Evolutionary conservation across 2,888 invertebrate species (phyloP), one percentile per base, ranked within the genome.

Genomic region (Dolomedes plantarius): DNA sequence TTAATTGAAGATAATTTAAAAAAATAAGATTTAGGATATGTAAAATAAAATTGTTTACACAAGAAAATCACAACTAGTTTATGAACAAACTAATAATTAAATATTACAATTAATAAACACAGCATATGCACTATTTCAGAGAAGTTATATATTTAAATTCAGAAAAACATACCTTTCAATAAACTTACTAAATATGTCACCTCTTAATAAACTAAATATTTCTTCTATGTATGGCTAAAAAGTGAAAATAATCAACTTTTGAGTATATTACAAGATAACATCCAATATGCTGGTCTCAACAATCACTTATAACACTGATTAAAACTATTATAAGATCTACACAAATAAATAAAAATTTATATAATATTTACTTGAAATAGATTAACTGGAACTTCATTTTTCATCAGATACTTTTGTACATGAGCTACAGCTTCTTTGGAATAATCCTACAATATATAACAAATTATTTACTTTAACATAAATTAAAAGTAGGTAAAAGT

Each of bases 141-240:
- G n/a, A n/a, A n/a, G n/a, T n/a, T n/a, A n/a, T n/a, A n/a, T n/a
- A n/a, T n/a, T n/a, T n/a, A n/a, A n/a, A n/a, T n/a, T n/a, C n/a
- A n/a, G n/a, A n/a, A n/a, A n/a, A 29, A 65, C 29, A 16, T 65
- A 89, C 98, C 98, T 98, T 94, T 99, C 98, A 93, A 99, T 94
- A 94, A 98, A 99, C 93, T 95, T 96, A 93, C 96, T 96, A 93
- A 99, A 99, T 89, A 99, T 96, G 92, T 97, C 97, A 89, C 97
- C 98, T 92, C 98, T 94, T 92, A 99, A 94, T 92, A 98, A 97
- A 93, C 96, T 97, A 93, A 98, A 98, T 92, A 99, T 99, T 94
- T 99, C 99, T 93, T 98, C 97, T 93, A 99, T 98, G 93, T 99
- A 99, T 91, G 98, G 98, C 98, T 99, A 93, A 89, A 95, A 95